Conservation (phyloP, 1,140 invertebrate species). For the Nephila pilipes region DNA sequence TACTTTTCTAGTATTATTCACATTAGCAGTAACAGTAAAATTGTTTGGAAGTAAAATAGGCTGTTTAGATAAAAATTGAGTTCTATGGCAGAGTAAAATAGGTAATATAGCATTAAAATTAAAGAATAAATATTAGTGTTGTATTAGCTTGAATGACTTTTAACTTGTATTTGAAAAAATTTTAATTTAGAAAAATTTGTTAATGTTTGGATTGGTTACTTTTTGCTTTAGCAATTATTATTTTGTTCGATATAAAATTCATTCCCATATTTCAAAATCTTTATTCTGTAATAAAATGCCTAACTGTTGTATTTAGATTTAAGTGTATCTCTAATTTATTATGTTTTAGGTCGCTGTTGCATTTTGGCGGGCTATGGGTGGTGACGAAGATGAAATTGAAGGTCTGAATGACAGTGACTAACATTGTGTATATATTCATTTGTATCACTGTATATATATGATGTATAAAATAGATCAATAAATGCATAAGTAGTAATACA, state of each 20-base stretch:
- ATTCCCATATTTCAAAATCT: neutral
- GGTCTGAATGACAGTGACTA: conserved; percentile 78
- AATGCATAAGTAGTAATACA: no score
- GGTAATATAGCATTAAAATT: no score
- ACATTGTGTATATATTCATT: neutral
- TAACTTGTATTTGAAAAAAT: no score
- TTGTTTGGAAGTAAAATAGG: no score
- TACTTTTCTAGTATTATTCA: no score
- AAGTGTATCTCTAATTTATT: neutral
- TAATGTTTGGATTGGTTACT: neutral
- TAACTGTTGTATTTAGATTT: neutral
- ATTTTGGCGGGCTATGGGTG: conserved; percentile 90
- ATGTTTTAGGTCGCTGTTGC: conserved; percentile 85
- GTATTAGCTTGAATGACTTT: no score
- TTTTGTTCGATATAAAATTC: no score
- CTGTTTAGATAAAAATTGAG: no score
- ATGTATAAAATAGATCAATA: neutral
- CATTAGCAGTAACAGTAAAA: no score
- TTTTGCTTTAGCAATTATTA: neutral
- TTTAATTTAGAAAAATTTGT: neutral
- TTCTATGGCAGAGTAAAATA: no score
- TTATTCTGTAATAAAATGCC: neutral
- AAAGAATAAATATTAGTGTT: no score
- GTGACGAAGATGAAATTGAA: conserved; percentile 87
- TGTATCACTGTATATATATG: conserved; percentile 14